Evolutionary conservation across 1,140 invertebrate genomes (phyloP).

Genomic region (Cyclina sinensis): DNA sequence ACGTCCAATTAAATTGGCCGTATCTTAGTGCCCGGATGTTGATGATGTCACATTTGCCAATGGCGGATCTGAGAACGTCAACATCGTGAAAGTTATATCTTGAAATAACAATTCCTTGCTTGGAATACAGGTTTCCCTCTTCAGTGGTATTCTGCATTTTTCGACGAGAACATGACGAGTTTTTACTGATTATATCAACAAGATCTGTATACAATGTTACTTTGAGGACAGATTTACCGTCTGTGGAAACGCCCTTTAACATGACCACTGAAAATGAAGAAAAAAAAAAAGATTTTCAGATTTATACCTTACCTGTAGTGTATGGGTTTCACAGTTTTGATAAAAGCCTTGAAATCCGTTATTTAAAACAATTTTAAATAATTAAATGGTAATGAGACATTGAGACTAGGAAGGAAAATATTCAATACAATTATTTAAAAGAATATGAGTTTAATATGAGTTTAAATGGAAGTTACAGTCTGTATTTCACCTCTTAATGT

Average conservation of each 20-base stretch:
- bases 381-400: no score
- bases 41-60: neutral
- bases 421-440: no score
- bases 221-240: neutral
- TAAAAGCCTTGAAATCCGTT: no score
- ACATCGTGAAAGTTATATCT: slow-evolving; percentile 6
- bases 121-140: neutral
- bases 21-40: neutral
- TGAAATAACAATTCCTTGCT: slow-evolving; percentile 22
- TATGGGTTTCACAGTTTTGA: no score
- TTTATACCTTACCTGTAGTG: no score
- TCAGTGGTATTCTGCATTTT: neutral
- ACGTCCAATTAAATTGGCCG: slow-evolving; percentile 2
- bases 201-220: slow-evolving; percentile 26
- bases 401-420: no score
- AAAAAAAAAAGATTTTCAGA: no score
- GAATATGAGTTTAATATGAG: no score
- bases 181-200: slow-evolving; percentile 24
- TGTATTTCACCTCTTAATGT: no score
- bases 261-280: neutral
- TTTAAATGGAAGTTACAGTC: no score
- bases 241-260: neutral
- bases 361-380: no score
- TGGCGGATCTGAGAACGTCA: neutral
- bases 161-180: neutral